These are phyloP conservation scores for Rhadinocentrus ornatus DNA, from an alignment of 2,797 vertebrate genomes.

Conservation along the genomic window DNA sequence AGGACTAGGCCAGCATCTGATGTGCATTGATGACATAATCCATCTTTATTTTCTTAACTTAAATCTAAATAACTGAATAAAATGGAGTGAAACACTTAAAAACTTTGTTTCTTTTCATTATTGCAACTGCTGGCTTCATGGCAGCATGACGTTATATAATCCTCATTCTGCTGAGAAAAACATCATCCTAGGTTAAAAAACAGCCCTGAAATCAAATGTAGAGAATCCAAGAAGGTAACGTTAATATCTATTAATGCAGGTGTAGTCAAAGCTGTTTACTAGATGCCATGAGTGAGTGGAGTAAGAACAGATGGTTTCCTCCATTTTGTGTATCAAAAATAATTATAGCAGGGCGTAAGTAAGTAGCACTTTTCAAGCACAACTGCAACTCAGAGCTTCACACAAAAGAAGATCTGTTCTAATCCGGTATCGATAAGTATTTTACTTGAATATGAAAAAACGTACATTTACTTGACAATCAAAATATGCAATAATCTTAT, in stretches of 20 bases:
- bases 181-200: not conserved
- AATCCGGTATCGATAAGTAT: no score
- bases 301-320: not conserved
- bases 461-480: no score
- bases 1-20: constrained; percentile 63
- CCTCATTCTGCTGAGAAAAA: no score
- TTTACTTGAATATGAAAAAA: no score
- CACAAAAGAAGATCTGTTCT: no score
- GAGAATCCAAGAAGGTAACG: constrained; percentile 19
- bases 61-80: not conserved
- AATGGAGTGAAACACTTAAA: not conserved
- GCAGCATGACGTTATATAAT: no score
- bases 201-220: constrained; percentile 14
- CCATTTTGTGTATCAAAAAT: not conserved
- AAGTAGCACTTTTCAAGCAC: no score
- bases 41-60: not conserved
- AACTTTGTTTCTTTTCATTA: not conserved
- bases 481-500: no score
- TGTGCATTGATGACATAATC: constrained; percentile 80
- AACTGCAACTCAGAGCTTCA: no score
- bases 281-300: not conserved
- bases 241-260: constrained; percentile 6
- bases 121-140: no score
- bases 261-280: not conserved
- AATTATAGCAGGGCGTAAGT: not conserved